Conservation (phyloP, 2,113 vertebrate species). For the Protobothrops flavoviridis region DNA sequence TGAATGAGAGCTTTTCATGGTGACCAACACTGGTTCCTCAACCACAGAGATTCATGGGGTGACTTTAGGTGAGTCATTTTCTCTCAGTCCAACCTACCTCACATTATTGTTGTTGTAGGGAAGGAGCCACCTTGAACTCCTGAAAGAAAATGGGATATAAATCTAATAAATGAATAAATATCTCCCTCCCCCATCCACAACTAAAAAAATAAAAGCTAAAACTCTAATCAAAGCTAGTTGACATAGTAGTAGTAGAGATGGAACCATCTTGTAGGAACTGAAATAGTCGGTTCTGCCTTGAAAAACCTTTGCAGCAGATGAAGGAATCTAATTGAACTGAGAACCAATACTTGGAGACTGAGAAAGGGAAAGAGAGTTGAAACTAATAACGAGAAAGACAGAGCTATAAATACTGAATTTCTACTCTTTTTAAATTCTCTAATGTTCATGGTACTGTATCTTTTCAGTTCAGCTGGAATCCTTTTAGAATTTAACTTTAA, state of each 20-base stretch:
- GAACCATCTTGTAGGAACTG: background rate
- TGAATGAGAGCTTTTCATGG: background rate
- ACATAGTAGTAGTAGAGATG: background rate
- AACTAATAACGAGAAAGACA: background rate
- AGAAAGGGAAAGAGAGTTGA: background rate
- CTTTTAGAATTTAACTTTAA: background rate
- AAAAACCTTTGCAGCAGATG: background rate
- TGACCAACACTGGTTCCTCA: background rate
- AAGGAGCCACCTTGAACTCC: background rate
- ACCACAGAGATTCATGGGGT: background rate
- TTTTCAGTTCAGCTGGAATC: background rate
- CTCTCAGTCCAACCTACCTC: background rate
- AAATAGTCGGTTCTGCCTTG: background rate
- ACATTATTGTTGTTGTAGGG: background rate
- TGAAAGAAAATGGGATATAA: background rate
- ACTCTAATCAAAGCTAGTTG: background rate
- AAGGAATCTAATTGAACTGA: background rate
- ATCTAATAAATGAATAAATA: background rate
- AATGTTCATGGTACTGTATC: background rate
- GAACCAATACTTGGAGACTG: background rate
- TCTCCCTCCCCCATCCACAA: background rate
- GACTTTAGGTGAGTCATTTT: background rate
- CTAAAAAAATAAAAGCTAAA: background rate
- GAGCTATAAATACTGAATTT: background rate
- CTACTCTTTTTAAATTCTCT: background rate